A percentile compares a stretch with the other conserved stretches of the same genome.
These are phyloP conservation scores for Coracias cyanogaster DNA, from an alignment of 2,797 vertebrate genomes.

Conservation along the genomic window DNA sequence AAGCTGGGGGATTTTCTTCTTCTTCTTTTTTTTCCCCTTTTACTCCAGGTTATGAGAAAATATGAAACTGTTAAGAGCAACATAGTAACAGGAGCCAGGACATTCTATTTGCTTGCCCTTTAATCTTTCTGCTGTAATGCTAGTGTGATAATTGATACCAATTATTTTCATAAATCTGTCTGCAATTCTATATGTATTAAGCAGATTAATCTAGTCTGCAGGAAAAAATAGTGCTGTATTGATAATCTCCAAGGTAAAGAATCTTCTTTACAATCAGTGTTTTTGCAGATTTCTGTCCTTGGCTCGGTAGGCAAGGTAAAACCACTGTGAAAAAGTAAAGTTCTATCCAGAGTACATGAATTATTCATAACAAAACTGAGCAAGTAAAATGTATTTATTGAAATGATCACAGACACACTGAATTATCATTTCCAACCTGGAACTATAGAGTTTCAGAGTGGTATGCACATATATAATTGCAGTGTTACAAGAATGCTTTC, in stretches of 20 bases:
- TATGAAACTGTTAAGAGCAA: neutral
- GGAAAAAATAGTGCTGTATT: neutral
- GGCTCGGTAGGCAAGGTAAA: neutral
- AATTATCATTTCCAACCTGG: neutral
- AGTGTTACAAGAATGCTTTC: neutral
- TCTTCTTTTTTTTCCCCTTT: neutral
- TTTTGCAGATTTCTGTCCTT: neutral
- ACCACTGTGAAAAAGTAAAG: neutral
- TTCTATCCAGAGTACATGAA: neutral
- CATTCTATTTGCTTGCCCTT: slow-evolving; percentile 23
- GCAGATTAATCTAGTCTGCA: neutral
- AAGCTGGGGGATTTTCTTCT: neutral
- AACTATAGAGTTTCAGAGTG: neutral
- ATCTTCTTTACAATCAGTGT: neutral
- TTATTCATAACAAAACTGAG: neutral
- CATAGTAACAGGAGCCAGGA: slow-evolving; percentile 1
- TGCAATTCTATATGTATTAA: neutral
- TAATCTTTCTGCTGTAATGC: neutral
- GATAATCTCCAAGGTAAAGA: neutral
- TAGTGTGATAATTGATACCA: slow-evolving; percentile 8
- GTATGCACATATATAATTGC: neutral
- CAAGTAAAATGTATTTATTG: neutral
- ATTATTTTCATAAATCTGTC: slow-evolving; percentile 15
- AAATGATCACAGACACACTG: neutral
- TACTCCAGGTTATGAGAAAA: slow-evolving; percentile 33